These are phyloP conservation scores for Regulus satrapa DNA, from an alignment of 2,113 vertebrate genomes.

Conservation along the genomic window DNA sequence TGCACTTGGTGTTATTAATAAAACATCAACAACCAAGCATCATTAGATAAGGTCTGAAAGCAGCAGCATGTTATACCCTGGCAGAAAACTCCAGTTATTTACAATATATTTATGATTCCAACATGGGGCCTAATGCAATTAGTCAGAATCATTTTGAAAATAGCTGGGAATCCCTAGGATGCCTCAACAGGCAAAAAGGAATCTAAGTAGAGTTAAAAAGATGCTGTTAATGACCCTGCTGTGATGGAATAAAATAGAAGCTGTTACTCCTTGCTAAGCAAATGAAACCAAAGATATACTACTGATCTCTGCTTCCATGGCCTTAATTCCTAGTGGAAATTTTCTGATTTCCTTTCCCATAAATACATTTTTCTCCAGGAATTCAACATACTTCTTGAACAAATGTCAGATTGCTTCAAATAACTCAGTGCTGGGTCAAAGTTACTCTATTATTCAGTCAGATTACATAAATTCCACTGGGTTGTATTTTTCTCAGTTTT, in stretches of 20 bases:
- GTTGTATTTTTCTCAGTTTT: background rate
- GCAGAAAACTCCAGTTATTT: background rate
- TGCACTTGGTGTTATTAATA: background rate
- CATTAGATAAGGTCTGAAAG: background rate
- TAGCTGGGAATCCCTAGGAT: background rate
- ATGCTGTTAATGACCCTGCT: background rate
- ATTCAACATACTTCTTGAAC: background rate
- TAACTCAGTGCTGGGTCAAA: background rate
- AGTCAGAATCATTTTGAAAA: conserved; percentile 20
- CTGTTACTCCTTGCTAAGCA: background rate
- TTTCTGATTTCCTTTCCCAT: background rate
- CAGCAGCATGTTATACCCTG: background rate
- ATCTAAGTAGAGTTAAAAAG: background rate
- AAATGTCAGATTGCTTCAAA: background rate
- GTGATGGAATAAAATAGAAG: conserved; percentile 21
- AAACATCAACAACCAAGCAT: background rate
- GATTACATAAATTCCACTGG: background rate
- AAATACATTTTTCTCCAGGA: background rate
- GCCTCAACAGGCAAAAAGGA: background rate
- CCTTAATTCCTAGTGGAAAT: background rate
- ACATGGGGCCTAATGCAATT: conserved; percentile 8
- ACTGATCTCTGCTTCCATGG: background rate
- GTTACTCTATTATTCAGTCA: background rate
- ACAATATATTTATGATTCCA: background rate
- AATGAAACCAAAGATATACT: background rate